These are phyloP conservation scores for Megalonaias nervosa DNA, from an alignment of 1,140 invertebrate species.

Conservation along the genomic window DNA sequence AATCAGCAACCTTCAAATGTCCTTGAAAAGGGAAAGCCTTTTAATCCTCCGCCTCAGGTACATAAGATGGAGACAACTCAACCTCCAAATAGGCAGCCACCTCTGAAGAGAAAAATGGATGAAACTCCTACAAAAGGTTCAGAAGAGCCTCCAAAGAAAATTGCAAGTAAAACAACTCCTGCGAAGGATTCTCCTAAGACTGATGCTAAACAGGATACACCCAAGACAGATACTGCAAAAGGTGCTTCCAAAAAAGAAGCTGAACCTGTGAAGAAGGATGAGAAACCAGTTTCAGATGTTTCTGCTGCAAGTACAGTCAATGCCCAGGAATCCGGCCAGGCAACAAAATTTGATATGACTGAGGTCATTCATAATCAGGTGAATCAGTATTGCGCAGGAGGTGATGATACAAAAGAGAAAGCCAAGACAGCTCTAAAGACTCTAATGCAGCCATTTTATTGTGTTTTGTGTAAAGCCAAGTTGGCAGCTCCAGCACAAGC, in stretches of 20 bases:
- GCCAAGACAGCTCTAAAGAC: constrained; percentile 37
- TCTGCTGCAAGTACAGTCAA: neutral
- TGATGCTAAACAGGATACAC: neutral
- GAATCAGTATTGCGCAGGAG: constrained; percentile 12
- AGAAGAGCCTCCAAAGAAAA: neutral
- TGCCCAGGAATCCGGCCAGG: constrained; percentile 18
- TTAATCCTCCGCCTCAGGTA: too few relatives aligned
- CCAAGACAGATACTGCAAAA: neutral
- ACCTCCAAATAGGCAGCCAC: neutral
- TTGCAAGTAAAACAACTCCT: neutral
- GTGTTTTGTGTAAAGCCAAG: constrained; percentile 49
- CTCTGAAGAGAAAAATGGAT: neutral
- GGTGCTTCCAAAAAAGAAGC: neutral
- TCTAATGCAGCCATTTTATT: constrained; percentile 51
- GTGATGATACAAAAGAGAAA: constrained; percentile 21
- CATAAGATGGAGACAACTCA: neutral
- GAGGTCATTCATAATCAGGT: constrained; percentile 29
- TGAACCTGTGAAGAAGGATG: neutral
- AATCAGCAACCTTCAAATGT: too few relatives aligned
- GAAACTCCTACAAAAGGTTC: neutral
- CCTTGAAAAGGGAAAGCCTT: too few relatives aligned
- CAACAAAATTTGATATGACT: constrained; percentile 26
- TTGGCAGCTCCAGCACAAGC: constrained; percentile 50
- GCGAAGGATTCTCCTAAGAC: neutral
- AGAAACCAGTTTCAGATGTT: neutral